Evolutionary conservation across 2,797 vertebrate species (phyloP), one percentile per base, ranked within the genome.

Genomic region (Anas acuta): DNA sequence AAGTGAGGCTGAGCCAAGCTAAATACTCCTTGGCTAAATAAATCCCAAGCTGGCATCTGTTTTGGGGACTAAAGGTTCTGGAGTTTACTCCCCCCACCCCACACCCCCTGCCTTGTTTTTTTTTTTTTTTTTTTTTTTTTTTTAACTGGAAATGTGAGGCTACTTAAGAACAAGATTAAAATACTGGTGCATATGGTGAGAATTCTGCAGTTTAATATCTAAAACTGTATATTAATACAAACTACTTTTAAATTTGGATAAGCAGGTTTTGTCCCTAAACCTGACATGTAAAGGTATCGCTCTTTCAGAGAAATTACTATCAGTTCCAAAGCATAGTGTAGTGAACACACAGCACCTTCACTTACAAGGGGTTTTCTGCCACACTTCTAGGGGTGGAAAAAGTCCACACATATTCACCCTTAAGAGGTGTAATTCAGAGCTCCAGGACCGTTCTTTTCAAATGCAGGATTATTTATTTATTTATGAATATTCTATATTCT

Each of bases 11-110:
- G 91, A 97, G 98, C 98, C 98, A 98, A 98, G 91, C 94, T 96
- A 98, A 98, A 98, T 97, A 98, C 78, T 97, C 94, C 92, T 96
- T 98, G 97, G 96, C 96, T 97, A 96, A 95, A 94, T 95, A 96
- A 97, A 96, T 96, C 96, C 90, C 93, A 96, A 96, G 94, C 87
- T 98, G 98, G 97, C 97, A 98, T 98, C 90, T 96, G 84, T 96
- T 97, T 97, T 94, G 92, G 97, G 98, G 97, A 97, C 97, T 94
- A 87, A 97, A 95, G 95, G 90, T 96, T 95, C 93, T 95, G 93
- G 77, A 87, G 77, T 91, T 96, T 91, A 87, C 71, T 87, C 66
- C 88, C 81, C 69, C 69, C 71, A 41, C 4, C 5, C 33, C 75
- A 43, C 51, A 96, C 88, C 91, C 88, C 84, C 54, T 89, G 83